Evolutionary conservation across 2,113 vertebrate genomes (phyloP).

Genomic region (Percopsis transmontana): DNA sequence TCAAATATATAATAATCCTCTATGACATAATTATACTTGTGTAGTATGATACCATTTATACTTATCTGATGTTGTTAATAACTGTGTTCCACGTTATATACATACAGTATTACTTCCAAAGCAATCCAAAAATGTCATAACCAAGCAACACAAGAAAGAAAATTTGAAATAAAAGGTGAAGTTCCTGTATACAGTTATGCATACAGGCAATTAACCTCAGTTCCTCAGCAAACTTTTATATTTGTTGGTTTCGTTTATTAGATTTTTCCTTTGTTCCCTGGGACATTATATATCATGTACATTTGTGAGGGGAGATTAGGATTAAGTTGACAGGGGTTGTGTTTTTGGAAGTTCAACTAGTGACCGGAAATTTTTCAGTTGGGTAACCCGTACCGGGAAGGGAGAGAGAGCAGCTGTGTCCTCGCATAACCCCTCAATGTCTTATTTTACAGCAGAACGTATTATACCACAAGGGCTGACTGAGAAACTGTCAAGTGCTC

Average conservation of each 20-base stretch:
- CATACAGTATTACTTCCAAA: too few species aligned
- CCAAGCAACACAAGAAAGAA: too few species aligned
- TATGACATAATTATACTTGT: too few species aligned
- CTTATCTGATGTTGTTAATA: too few species aligned
- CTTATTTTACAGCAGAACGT: conserved; percentile 18
- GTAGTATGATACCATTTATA: too few species aligned
- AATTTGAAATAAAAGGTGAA: too few species aligned
- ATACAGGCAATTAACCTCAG: too few species aligned
- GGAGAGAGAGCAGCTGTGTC: conserved; percentile 70
- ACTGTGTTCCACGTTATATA: too few species aligned
- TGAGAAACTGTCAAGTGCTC: background rate
- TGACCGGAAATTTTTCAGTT: conserved; percentile 73
- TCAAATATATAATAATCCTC: too few species aligned
- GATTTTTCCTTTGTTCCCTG: background rate
- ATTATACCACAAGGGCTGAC: conserved; percentile 2
- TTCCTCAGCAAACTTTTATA: background rate
- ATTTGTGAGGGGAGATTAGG: conserved; percentile 9
- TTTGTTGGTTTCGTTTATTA: background rate
- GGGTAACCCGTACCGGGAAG: conserved; percentile 52
- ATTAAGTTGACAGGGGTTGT: conserved; percentile 40
- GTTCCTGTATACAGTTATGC: too few species aligned
- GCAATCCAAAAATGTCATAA: too few species aligned
- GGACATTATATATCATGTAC: background rate
- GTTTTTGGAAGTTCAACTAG: conserved; percentile 69
- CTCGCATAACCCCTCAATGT: conserved; percentile 57